Evolutionary conservation across 2,888 invertebrate species (phyloP).

Genomic region (Anorthoa munda): DNA sequence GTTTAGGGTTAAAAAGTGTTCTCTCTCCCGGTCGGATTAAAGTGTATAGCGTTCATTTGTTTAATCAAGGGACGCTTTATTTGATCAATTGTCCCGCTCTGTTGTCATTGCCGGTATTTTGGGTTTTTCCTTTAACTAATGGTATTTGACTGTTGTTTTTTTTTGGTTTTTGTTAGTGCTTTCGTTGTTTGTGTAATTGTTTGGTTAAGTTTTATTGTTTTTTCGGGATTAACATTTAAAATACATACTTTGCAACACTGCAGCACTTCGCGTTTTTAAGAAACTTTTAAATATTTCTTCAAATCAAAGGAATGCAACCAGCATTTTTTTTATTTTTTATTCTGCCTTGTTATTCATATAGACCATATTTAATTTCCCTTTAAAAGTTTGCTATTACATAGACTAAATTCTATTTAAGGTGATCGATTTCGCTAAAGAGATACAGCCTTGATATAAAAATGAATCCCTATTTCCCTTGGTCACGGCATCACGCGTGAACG

Average conservation of each 20-base stretch:
- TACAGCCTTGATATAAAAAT: no score
- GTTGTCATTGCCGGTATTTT: constrained; percentile 40
- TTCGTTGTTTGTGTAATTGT: constrained; percentile 20
- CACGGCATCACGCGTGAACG: no score
- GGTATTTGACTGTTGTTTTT: constrained; percentile 33
- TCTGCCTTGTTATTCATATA: no score
- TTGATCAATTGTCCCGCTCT: constrained; percentile 61
- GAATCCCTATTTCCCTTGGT: no score
- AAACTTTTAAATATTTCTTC: neutral
- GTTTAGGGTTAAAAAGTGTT: constrained; percentile 39
- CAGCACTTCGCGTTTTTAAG: neutral
- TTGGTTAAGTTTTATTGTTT: constrained; percentile 17
- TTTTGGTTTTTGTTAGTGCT: constrained; percentile 27
- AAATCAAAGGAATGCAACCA: no score
- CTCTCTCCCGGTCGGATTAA: constrained; percentile 23
- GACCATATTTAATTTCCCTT: no score
- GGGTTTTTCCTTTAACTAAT: constrained; percentile 36
- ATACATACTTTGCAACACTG: neutral
- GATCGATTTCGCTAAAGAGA: no score
- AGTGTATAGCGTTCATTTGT: constrained; percentile 58
- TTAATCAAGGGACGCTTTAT: constrained; percentile 64
- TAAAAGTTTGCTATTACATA: no score
- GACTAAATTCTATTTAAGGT: no score
- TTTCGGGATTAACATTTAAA: neutral
- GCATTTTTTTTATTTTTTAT: no score